Evolutionary conservation across 2,797 vertebrate species (phyloP).

Genomic region (Graptemys geographica): DNA sequence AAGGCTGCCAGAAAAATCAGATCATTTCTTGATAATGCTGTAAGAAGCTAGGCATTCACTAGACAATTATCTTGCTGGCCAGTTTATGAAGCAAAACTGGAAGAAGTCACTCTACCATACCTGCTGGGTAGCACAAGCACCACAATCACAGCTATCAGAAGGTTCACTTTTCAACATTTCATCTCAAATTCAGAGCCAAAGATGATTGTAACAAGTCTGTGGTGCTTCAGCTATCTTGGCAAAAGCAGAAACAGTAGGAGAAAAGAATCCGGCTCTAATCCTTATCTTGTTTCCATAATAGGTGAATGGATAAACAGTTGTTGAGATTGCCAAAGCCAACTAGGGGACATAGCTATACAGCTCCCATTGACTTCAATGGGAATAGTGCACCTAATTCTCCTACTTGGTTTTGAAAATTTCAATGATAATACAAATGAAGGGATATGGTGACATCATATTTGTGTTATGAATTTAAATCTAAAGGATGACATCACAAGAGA

Average conservation of each 20-base stretch:
- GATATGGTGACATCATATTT: not conserved
- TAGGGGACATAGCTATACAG: not conserved
- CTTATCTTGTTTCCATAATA: not conserved
- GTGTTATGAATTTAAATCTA: not conserved
- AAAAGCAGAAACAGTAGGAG: not conserved
- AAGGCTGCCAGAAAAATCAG: not conserved
- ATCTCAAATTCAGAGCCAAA: not conserved
- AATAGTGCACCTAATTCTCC: not conserved
- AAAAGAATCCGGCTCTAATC: not conserved
- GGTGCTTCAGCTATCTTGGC: not conserved
- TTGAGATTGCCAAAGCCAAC: not conserved
- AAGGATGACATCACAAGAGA: not conserved
- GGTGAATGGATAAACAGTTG: not conserved
- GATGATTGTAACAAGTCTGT: accelerated
- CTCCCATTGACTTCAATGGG: not conserved
- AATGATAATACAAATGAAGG: not conserved
- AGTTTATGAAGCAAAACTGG: conserved; percentile 8
- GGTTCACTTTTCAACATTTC: not conserved
- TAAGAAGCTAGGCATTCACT: not conserved
- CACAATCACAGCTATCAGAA: not conserved
- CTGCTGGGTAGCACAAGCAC: not conserved
- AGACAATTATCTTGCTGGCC: not conserved
- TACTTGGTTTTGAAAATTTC: not conserved
- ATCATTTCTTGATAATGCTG: not conserved
- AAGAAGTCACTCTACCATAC: not conserved